Evolutionary conservation across 2,888 invertebrate species (phyloP).

Genomic region (Luffia ferchaultella): DNA sequence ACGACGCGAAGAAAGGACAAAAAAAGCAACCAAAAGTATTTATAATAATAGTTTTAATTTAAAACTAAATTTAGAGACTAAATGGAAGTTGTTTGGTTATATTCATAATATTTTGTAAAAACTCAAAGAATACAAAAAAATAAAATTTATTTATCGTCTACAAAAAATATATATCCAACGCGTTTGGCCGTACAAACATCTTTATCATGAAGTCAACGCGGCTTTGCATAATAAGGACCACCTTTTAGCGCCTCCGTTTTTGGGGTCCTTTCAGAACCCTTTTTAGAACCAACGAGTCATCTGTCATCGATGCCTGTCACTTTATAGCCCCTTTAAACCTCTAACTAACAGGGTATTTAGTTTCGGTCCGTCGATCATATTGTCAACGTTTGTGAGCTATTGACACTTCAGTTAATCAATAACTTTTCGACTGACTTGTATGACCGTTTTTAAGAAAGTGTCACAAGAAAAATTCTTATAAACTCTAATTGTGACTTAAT

Average conservation of each 20-base stretch:
- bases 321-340: neutral
- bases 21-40: neutral
- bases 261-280: constrained; percentile 30
- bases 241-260: constrained; percentile 58
- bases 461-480: neutral
- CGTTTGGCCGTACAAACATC: neutral
- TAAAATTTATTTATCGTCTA: neutral
- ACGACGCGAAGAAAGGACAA: too few species aligned
- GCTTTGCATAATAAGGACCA: constrained; percentile 25
- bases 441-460: neutral
- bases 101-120: neutral
- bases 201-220: neutral
- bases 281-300: constrained; percentile 14
- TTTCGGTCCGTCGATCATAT: neutral
- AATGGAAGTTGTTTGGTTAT: neutral
- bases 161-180: neutral
- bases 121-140: neutral
- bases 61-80: neutral
- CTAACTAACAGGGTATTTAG: neutral
- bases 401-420: neutral
- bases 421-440: neutral
- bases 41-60: neutral
- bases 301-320: neutral
- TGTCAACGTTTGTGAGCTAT: neutral
- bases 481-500: neutral